Evolutionary conservation across 2,113 vertebrate genomes (phyloP).

Genomic region (Pelobates fuscus): DNA sequence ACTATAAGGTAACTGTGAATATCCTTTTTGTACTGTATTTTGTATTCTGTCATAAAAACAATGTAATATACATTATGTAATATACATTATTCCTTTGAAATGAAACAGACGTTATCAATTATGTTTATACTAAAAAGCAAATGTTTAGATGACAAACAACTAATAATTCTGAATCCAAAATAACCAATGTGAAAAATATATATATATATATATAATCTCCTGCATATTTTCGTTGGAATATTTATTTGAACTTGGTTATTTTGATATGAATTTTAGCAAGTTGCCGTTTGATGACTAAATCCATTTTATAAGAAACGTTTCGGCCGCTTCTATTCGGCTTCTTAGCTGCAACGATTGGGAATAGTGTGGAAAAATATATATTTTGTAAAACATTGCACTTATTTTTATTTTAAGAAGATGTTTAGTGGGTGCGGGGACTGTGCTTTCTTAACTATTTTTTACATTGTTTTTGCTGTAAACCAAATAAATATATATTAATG

Average conservation of each 20-base stretch:
- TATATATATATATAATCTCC: no score
- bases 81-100: not conserved
- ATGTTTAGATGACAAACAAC: no score
- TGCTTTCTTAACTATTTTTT: slow-evolving; percentile 13
- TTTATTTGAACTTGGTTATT: no score
- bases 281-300: no score
- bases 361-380: not conserved
- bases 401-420: not conserved
- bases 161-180: no score
- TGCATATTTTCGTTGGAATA: no score
- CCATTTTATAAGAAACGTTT: no score
- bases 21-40: not conserved
- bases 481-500: not conserved
- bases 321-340: not conserved
- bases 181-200: no score
- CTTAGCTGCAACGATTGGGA: not conserved
- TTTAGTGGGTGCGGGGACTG: slow-evolving; percentile 4
- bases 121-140: no score
- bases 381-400: slow-evolving; percentile 30
- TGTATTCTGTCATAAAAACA: not conserved
- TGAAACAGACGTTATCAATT: no score
- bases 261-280: no score
- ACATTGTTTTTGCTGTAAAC: slow-evolving; percentile 10
- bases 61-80: no score
- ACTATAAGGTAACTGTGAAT: not conserved